phyloP scores from a whole-genome alignment of 2,888 invertebrate genomes.

The Tetragnatha montana region DNA sequence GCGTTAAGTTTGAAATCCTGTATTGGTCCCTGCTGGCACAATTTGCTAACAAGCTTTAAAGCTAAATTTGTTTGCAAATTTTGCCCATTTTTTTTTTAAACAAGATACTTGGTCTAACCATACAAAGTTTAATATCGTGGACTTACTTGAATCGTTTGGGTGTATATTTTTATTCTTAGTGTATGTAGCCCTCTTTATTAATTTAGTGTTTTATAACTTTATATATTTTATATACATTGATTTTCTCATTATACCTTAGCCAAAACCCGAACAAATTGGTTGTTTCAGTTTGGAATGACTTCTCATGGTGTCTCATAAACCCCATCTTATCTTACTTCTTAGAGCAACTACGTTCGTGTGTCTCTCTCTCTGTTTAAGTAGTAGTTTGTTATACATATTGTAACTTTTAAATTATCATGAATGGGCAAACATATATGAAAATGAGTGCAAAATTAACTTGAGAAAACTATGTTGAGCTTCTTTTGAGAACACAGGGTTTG shows the following conservation, averaged over 20 bases:
- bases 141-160: neutral
- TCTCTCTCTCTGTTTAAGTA: neutral
- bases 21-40: no score
- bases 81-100: no score
- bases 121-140: no score
- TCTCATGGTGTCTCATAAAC: neutral
- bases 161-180: neutral
- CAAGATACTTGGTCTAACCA: no score
- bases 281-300: neutral
- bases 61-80: no score
- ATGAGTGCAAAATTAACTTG: no score
- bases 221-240: neutral
- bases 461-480: no score
- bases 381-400: neutral
- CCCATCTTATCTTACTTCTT: neutral
- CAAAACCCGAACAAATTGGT: slow-evolving; percentile 35
- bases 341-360: neutral
- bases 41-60: no score
- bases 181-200: neutral
- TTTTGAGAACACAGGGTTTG: no score
- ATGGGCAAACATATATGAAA: no score
- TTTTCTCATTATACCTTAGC: slow-evolving; percentile 11
- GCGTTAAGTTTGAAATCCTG: no score
- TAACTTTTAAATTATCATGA: neutral
- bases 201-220: neutral